Evolutionary conservation across 2,888 invertebrate genomes (phyloP), one percentile per base, ranked within the genome.

Genomic region (Phaedon cochleariae): DNA sequence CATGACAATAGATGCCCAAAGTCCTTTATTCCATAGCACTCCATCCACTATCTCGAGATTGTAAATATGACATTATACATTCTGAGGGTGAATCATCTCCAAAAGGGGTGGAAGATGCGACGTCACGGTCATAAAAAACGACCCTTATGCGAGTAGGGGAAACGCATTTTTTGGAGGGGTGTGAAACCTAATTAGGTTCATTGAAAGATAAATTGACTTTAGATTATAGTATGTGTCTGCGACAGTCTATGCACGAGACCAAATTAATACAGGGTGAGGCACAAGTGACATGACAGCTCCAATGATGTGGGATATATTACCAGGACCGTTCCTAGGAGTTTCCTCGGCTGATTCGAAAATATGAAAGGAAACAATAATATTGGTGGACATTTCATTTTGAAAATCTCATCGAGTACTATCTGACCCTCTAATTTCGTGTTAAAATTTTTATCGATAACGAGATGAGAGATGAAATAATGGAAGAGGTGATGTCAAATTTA

Each of bases 121-220:
- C 45, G 57, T 57, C 57, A 57, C 26, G 46, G 12, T 45, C 45
- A 29, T 57, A 57, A 57, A 57, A 57, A 57, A 57, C 55, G 5
- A 45, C 45, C 57, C 57, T 45, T 4, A 46, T 22, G 57, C 57
- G 12, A 12, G 45, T 26, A 45, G 22, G 21, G 15, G 41, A 15
- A 55, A n/a, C n/a, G n/a, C n/a, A n/a, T n/a, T 54, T 54, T 52
- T 54, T 18, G 29, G 57, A 15, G 45, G 57, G 57, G 18, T 57
- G 41, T 37, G 17, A 26, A 57, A 57, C 26, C 15, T 26, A 45
- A 57, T 57, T 57, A 1, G 22, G 57, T 26, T 46, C 45, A 57
- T 57, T 37, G 45, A 57, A 34, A 54, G 57, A 57, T 57, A 45
- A 45, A 57, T 57, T 57, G 57, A 57, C 57, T 46, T 57, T 45